phyloP scores from a whole-genome alignment of 2,113 vertebrate genomes.

The Ceuthmochares aereus region DNA sequence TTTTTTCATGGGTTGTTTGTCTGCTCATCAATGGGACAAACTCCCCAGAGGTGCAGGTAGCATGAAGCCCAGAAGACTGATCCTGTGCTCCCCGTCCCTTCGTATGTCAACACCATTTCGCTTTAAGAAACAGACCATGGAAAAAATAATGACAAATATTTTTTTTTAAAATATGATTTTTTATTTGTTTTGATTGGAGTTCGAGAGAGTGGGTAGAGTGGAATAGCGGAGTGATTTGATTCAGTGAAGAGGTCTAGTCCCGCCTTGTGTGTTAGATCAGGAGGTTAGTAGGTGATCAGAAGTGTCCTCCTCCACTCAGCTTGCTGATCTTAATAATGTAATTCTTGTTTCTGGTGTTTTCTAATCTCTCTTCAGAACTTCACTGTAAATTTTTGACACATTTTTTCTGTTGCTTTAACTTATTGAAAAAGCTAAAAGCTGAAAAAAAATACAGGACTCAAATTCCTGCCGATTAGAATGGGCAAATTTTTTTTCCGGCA shows the following conservation, averaged over 20 bases:
- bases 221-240: slow-evolving; percentile 25
- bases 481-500: not conserved
- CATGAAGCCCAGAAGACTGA: not conserved
- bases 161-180: slow-evolving; percentile 54
- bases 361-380: slow-evolving; percentile 44
- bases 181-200: slow-evolving; percentile 40
- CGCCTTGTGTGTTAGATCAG: not conserved
- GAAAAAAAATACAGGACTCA: slow-evolving; percentile 33
- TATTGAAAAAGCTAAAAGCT: slow-evolving; percentile 60
- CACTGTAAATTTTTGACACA: not conserved
- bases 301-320: slow-evolving; percentile 36
- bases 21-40: not conserved
- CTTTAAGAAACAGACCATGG: not conserved
- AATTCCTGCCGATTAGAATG: slow-evolving; percentile 59
- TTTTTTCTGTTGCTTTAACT: slow-evolving; percentile 60
- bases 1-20: not conserved
- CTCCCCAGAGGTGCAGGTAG: not conserved
- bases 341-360: not conserved
- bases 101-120: not conserved
- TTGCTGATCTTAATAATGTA: not conserved
- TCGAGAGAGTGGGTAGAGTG: slow-evolving; percentile 48
- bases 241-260: slow-evolving; percentile 34
- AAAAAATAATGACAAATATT: not conserved
- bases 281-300: slow-evolving; percentile 9
- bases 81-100: not conserved